Conservation (phyloP, 2,888 invertebrate genomes). For the Lasioglossum calceatum region DNA sequence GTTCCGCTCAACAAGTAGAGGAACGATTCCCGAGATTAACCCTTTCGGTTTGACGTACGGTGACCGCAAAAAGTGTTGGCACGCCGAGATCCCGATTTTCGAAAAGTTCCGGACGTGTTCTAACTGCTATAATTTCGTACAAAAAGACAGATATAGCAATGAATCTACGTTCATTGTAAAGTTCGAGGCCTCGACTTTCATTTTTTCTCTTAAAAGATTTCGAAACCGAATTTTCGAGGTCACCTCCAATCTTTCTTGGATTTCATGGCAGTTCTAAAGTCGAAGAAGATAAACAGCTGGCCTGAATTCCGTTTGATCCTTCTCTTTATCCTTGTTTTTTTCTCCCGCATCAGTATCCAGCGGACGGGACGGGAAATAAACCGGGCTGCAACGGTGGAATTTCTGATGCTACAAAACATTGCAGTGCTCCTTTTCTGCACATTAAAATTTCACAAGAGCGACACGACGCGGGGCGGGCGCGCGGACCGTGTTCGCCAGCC, state of each 20-base stretch:
- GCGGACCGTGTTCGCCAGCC: neutral
- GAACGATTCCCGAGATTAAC: neutral
- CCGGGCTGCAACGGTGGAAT: neutral
- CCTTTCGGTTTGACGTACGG: neutral
- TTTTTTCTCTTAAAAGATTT: no score
- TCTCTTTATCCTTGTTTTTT: neutral
- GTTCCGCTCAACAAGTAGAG: constrained; percentile 20
- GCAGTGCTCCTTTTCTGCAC: neutral
- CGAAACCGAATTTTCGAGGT: neutral
- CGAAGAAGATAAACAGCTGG: neutral
- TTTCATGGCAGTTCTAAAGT: neutral
- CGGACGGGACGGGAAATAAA: neutral
- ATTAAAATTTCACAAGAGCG: neutral
- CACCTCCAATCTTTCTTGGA: neutral
- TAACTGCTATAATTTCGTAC: neutral
- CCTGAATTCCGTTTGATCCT: neutral
- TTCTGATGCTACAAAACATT: constrained; percentile 1
- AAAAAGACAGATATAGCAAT: neutral
- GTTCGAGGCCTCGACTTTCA: no score
- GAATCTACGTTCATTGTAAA: no score
- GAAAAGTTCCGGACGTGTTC: neutral
- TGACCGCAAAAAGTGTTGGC: neutral
- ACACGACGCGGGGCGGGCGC: neutral
- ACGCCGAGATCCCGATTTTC: neutral
- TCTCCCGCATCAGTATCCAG: neutral